Evolutionary conservation across 2,797 vertebrate genomes (phyloP).

Genomic region (Premnoplex brunnescens): DNA sequence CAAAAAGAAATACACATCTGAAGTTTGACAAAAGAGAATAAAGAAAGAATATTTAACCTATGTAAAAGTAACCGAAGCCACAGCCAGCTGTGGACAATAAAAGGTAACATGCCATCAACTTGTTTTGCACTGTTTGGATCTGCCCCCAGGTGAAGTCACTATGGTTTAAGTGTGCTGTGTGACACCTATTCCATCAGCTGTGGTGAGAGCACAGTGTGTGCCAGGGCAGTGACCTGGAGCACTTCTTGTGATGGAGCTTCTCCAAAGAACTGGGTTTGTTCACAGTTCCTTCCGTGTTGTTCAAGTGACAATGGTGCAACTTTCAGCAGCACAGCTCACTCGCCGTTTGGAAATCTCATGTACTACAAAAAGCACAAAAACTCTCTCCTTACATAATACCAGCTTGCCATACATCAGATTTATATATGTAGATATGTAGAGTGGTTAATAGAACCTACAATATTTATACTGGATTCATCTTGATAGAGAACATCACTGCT

Average conservation of each 20-base stretch:
- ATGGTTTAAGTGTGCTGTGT: fast-evolving
- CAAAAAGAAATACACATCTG: background rate
- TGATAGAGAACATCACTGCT: background rate
- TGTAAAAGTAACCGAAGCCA: background rate
- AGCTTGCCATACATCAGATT: background rate
- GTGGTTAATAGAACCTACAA: background rate
- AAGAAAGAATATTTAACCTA: background rate
- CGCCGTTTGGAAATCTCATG: background rate
- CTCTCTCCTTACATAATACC: background rate
- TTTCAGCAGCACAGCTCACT: background rate
- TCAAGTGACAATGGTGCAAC: background rate
- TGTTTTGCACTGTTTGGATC: no score
- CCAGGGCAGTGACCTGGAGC: background rate
- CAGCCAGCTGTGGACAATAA: background rate
- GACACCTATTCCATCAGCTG: background rate
- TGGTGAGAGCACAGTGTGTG: fast-evolving
- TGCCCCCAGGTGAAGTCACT: background rate
- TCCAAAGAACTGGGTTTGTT: background rate
- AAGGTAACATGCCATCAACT: background rate
- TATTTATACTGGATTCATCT: background rate
- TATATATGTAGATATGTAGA: background rate
- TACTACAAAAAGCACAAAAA: background rate
- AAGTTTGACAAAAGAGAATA: background rate
- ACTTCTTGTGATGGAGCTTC: background rate
- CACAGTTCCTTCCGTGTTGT: background rate